Evolutionary conservation across 1,140 invertebrate species (phyloP), one percentile per base, ranked within the genome.

Genomic region (Drosophila santomea): DNA sequence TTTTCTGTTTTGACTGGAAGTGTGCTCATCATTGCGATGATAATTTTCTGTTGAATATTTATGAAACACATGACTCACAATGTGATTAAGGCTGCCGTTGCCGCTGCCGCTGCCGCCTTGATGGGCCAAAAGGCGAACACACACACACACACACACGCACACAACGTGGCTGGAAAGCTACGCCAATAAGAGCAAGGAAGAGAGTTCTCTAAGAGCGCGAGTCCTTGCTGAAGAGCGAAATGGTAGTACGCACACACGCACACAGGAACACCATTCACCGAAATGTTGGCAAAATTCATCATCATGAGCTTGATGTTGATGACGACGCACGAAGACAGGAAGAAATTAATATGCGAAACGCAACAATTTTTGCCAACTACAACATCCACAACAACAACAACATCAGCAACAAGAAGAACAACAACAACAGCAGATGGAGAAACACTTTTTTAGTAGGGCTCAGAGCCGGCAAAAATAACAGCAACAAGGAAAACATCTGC

Each of bases 331-430:
- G 80, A 88, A 90, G 84, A 84, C 83, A 77, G 85, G 84, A 88
- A 89, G 84, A 90, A 88, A 89, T 89, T 89, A 90, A 85, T 84
- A 84, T 81, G 88, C 88, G 88, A 91, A 91, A 91, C 80, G 88
- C 88, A 91, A 91, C 88, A 91, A 91, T 91, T 91, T 73, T 91
- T 71, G 54, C 88, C 80, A 90, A 81, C 84, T 78, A 89, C 81
- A 74, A 32, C 60, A 51, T 36, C 48, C 54, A 43, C 48, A 88
- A 63, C 48, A 78, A 73, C 57, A 74, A 62, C 48, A 47, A 50
- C 60, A 63, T 17, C 1, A 17, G 0, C 17, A 17, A 17, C 17
- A 17, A 17, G 17, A 17, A 17, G 17, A 88, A 63, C 48, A 78
- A 73, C 57, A 74, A 62, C 48, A 47, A 50, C 60, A 63, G 38